Evolutionary conservation across 1,140 invertebrate species (phyloP), one percentile per base, ranked within the genome.

Genomic region (Aphis craccivora): DNA sequence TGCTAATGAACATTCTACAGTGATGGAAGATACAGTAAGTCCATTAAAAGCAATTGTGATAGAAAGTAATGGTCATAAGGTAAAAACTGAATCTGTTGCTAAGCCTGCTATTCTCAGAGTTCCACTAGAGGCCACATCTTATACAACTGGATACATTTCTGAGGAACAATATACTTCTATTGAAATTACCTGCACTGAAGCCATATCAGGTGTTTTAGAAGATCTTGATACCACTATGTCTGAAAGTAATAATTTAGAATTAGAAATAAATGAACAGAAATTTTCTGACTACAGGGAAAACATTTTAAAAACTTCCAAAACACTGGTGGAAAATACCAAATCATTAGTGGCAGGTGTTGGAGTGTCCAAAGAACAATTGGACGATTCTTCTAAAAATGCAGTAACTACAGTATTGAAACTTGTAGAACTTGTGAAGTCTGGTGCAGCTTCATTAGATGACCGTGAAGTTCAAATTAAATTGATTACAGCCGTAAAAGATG

Each of bases 161-260:
- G 91, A 93, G n/a, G 91, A 93, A 53, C 91, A 93, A 43, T 93
- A 86, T 93, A 86, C 91, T 40, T 93, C 91, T 20, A 93, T 93
- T 40, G 91, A 93, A 93, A 53, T 93, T 22, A 93, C 37, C 0
- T 93, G 91, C 30, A 93, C 91, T 86, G 81, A 98, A 94, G 99
- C 99, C 5, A 99, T 99, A 37, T 98, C 98, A 30, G 99, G 99
- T 93, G 99, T 99, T 94, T 99, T 99, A 94, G 99, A 98, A 0
- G 99, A 99, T 95, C 96, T 99, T 51, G 99, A 99, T 95, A 99
- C 99, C 11, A 99, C 99, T 8, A 99, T 99, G 91, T 98, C 99
- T 97, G 99, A 99, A 95, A 99, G 99, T n/a, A 99, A 98, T 5
- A 99, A 99, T 30, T 99, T 99, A 9, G 99, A 99, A 8, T 96